Conservation (phyloP, 1,140 invertebrate species). For the Panagrolaimus sp. region DNA sequence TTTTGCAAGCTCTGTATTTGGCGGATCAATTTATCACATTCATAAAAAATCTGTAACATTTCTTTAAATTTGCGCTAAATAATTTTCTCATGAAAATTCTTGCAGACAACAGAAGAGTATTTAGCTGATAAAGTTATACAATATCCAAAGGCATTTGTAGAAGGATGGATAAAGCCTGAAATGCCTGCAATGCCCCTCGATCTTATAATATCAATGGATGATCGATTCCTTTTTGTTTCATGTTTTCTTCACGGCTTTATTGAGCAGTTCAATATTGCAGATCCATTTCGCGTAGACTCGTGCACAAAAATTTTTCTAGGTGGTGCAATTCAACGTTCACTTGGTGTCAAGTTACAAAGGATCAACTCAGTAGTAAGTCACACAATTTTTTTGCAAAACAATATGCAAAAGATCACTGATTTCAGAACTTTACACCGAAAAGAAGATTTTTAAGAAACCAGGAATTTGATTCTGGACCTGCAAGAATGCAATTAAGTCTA, state of each 20-base stretch:
- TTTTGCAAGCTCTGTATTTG: conserved; percentile 33
- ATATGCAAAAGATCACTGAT: background rate
- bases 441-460: conserved; percentile 11
- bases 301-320: conserved; percentile 35
- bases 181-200: conserved; percentile 40
- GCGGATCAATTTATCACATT: conserved; percentile 40
- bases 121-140: conserved; percentile 35
- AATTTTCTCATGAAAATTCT: conserved; percentile 3
- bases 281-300: conserved; percentile 62
- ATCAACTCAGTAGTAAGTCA: conserved; percentile 30
- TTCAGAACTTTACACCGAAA: conserved; percentile 23
- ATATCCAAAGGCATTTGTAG: conserved; percentile 36
- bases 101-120: conserved; percentile 31
- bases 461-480: conserved; percentile 72
- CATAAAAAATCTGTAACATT: conserved; percentile 38
- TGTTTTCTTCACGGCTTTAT: conserved; percentile 89
- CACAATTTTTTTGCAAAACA: too few relatives aligned
- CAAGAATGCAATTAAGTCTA: conserved; percentile 89
- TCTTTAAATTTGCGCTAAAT: background rate
- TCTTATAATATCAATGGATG: conserved; percentile 82
- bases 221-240: conserved; percentile 80
- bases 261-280: conserved; percentile 82
- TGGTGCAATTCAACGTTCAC: conserved; percentile 34
- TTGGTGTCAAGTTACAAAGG: conserved; percentile 33
- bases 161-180: conserved; percentile 29